phyloP scores from a whole-genome alignment of 2,888 invertebrate genomes.

The Apocheima hispidaria region DNA sequence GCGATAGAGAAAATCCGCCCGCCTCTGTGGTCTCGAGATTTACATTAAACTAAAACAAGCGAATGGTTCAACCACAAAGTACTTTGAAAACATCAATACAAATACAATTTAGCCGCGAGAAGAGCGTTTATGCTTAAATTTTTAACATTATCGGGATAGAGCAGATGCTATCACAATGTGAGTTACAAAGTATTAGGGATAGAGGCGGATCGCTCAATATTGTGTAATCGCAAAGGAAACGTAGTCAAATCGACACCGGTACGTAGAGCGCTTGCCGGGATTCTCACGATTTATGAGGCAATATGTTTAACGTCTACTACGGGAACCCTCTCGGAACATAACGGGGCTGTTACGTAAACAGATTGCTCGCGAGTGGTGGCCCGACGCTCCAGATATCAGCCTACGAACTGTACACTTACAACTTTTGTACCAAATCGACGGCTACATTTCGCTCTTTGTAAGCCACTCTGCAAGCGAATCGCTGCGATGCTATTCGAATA shows the following conservation, averaged over 20 bases:
- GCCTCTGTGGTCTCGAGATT: conserved; percentile 9
- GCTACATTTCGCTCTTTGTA: conserved; percentile 60
- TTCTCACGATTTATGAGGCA: conserved; percentile 85
- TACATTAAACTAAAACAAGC: conserved; percentile 16
- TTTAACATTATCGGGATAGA: conserved; percentile 19
- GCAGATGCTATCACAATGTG: conserved; percentile 34
- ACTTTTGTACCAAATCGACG: conserved; percentile 68
- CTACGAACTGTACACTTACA: conserved; percentile 72
- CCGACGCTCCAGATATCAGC: conserved; percentile 73
- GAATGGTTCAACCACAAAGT: conserved; percentile 21
- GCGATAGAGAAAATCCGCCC: conserved; percentile 1
- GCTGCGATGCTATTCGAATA: conserved; percentile 48
- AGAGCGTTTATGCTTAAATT: conserved; percentile 19
- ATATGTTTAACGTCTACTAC: conserved; percentile 86
- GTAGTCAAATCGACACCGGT: conserved; percentile 83
- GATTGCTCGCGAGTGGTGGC: conserved; percentile 81
- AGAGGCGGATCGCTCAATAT: conserved; percentile 70
- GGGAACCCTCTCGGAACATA: conserved; percentile 83
- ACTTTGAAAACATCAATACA: conserved; percentile 18
- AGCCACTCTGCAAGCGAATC: conserved; percentile 59
- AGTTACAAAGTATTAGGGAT: conserved; percentile 42
- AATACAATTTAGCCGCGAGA: conserved; percentile 22
- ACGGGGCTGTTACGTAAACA: conserved; percentile 86
- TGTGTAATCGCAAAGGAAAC: conserved; percentile 80
- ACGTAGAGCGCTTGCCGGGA: conserved; percentile 79